Evolutionary conservation across 2,888 invertebrate genomes (phyloP), one percentile per base, ranked within the genome.

Genomic region (Microplitis deprimator): DNA sequence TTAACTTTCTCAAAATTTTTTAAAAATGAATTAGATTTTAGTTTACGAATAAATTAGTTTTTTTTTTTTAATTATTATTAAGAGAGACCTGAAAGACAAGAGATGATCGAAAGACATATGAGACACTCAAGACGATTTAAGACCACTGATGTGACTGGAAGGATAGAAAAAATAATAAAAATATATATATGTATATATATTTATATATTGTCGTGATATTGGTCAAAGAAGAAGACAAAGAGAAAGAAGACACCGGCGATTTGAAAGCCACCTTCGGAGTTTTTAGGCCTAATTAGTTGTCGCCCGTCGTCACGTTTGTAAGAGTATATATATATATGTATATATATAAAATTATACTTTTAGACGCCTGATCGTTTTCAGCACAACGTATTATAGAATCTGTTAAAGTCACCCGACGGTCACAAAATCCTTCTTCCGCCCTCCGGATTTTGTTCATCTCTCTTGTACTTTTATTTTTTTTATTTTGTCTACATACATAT

Each of bases 261-360:
- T 77, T 82, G 83, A 85, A 84, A 82, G 84, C 84, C 79, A 81
- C 71, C 82, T 83, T 81, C 83, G 82, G 84, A 84, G 84, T 87
- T 89, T 88, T 89, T 88, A 88, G 87, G 85, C 87, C 89, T 89
- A 89, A 89, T 89, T 89, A 89, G 89, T 89, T 88, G 89, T 88
- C 89, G 89, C 88, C 85, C 83, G 84, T 83, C 86, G 85, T 87
- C 86, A 85, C 85, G 8, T 50, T 50, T 13, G 83, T 85, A 83
- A 83, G 29, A 80, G 81, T 77, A 78, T 73, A 68, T 77, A 78
- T 73, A 68, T 39, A 69, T 74, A 77, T 60, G 82, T 79, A 77
- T 41, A 40, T n/a, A 41, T 40, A 50, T 50, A 50, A 50, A 50
- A 50, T 13, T 50, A 13, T 74, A 82, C 82, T 81, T 69, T 81